A percentile compares a stretch with the other conserved stretches of the same genome.
Conservation (phyloP, 2,797 vertebrate genomes). For the Pseudochromis fuscus region DNA sequence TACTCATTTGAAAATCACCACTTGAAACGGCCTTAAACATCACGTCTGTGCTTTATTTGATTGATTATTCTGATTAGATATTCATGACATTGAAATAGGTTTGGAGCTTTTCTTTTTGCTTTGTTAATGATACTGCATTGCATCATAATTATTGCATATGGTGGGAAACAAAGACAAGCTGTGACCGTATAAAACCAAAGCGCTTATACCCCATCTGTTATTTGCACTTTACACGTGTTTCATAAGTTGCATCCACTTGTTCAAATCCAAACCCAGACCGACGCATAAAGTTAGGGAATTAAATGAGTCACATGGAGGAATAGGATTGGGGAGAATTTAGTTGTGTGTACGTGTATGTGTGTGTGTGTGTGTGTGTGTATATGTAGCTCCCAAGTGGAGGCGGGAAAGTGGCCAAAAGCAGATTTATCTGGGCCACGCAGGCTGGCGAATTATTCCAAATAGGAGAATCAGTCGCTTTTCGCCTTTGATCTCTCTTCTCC, state of each 20-base stretch:
- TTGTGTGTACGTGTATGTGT: slow-evolving; percentile 8
- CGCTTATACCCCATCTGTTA: slow-evolving; percentile 13
- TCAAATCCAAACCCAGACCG: slow-evolving; percentile 28
- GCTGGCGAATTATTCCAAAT: slow-evolving; percentile 73
- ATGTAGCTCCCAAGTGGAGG: slow-evolving; percentile 26
- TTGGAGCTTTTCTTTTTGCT: neutral
- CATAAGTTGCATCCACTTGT: slow-evolving; percentile 26
- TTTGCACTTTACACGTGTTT: slow-evolving; percentile 16
- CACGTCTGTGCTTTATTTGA: neutral
- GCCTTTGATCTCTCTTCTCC: slow-evolving; percentile 74
- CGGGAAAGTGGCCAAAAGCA: slow-evolving; percentile 54
- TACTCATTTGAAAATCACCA: neutral
- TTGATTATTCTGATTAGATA: neutral
- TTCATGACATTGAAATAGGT: too few species aligned
- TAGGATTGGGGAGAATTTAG: slow-evolving; percentile 51
- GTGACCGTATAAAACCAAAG: neutral
- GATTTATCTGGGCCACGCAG: slow-evolving; percentile 74
- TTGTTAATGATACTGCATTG: neutral
- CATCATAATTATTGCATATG: slow-evolving; percentile 7
- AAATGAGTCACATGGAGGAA: slow-evolving; percentile 48
- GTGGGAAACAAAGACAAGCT: neutral
- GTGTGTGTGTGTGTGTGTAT: neutral
- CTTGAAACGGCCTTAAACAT: neutral
- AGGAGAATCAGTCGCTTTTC: slow-evolving; percentile 61
- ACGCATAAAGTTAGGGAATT: slow-evolving; percentile 29